These are phyloP conservation scores for Sebastes cheni DNA, from an alignment of 2,797 vertebrate genomes.

Conservation along the genomic window DNA sequence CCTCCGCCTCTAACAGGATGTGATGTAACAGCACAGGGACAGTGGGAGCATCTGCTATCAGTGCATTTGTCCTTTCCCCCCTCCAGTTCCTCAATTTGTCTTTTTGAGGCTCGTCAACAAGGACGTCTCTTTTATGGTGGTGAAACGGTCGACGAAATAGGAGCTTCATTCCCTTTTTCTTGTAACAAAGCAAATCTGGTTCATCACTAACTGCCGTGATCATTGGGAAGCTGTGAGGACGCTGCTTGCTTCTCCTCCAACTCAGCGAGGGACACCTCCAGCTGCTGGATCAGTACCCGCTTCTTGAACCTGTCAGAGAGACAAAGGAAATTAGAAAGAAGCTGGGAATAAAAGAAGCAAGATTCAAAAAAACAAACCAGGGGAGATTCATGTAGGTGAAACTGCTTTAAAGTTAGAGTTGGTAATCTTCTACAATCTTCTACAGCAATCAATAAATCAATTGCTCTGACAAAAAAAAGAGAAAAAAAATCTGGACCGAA, in stretches of 20 bases:
- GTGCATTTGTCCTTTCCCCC: slow-evolving; percentile 14
- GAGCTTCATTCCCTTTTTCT: not conserved
- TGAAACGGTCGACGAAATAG: not conserved
- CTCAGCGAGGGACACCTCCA: slow-evolving; percentile 89
- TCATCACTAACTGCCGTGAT: slow-evolving; percentile 87
- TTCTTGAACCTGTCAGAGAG: slow-evolving; percentile 93
- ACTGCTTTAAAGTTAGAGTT: not conserved
- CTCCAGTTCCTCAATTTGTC: not conserved
- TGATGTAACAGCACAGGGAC: slow-evolving; percentile 40
- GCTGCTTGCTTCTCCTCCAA: slow-evolving; percentile 83
- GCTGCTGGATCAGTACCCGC: slow-evolving; percentile 96
- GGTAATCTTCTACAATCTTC: no score
- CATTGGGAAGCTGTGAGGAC: slow-evolving; percentile 82
- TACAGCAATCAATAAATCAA: no score
- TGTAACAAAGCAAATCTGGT: slow-evolving; percentile 5
- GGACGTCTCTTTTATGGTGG: not conserved
- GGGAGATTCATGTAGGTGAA: not conserved
- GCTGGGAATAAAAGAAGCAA: not conserved
- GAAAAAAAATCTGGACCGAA: no score
- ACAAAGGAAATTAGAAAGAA: not conserved
- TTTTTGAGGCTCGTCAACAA: not conserved
- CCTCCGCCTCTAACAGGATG: slow-evolving; percentile 38
- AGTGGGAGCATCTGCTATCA: slow-evolving; percentile 16
- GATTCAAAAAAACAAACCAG: not conserved
- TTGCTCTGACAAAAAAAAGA: no score